phyloP scores from a whole-genome alignment of 2,113 vertebrate species.

The Smithornis capensis region DNA sequence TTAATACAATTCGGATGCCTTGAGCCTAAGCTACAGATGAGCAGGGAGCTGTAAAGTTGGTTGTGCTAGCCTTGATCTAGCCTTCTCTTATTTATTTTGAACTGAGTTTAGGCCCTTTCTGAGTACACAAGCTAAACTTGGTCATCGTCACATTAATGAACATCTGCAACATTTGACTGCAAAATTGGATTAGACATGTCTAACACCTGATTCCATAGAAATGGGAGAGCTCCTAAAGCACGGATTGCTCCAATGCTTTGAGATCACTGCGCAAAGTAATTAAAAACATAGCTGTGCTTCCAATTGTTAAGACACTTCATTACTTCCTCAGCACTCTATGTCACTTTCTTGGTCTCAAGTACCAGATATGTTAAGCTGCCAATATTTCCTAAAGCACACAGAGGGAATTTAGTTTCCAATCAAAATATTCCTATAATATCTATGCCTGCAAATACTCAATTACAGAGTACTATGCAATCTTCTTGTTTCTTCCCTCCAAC shows the following conservation, averaged over 20 bases:
- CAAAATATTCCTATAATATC: background rate
- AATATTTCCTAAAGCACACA: background rate
- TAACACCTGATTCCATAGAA: background rate
- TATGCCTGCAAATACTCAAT: background rate
- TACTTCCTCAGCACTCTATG: background rate
- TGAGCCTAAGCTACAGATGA: background rate
- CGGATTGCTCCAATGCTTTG: background rate
- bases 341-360: background rate
- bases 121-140: background rate
- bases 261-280: background rate
- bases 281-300: background rate
- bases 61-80: background rate
- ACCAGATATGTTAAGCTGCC: background rate
- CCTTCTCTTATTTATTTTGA: background rate
- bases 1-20: background rate
- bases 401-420: background rate
- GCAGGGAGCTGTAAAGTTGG: background rate
- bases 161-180: background rate
- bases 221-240: background rate
- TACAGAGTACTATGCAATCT: background rate
- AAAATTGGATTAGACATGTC: background rate
- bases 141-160: background rate
- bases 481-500: background rate
- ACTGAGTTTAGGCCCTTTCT: background rate
- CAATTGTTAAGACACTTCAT: background rate